phyloP scores from a whole-genome alignment of 2,888 invertebrate species.

The Zonitis immaculata region DNA sequence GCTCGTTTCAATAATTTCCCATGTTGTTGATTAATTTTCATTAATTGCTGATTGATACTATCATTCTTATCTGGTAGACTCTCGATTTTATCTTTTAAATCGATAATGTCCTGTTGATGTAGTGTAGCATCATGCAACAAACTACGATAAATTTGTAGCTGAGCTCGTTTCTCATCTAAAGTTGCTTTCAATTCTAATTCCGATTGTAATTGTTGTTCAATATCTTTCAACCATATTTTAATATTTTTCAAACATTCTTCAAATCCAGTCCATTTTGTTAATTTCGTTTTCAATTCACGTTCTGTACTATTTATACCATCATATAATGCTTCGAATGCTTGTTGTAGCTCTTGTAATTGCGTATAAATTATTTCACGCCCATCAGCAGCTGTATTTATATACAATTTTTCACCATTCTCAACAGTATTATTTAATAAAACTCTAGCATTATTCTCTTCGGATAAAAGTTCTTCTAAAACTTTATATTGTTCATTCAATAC shows the following conservation, averaged over 20 bases:
- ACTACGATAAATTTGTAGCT: slow-evolving; percentile 77
- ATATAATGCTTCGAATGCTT: slow-evolving; percentile 74
- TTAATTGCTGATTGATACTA: slow-evolving; percentile 67
- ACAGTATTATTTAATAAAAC: slow-evolving; percentile 76
- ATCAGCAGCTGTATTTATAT: slow-evolving; percentile 78
- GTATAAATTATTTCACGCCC: slow-evolving; percentile 80
- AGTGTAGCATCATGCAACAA: slow-evolving; percentile 77
- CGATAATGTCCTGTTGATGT: slow-evolving; percentile 80
- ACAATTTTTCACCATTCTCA: slow-evolving; percentile 84
- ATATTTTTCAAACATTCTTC: slow-evolving; percentile 79
- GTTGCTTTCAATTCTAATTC: slow-evolving; percentile 80
- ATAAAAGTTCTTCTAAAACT: slow-evolving; percentile 66
- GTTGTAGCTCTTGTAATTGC: slow-evolving; percentile 79
- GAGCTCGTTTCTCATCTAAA: slow-evolving; percentile 85
- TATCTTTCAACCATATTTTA: slow-evolving; percentile 71
- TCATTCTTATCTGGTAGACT: slow-evolving; percentile 75
- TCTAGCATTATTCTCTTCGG: slow-evolving; percentile 70
- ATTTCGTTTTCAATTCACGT: slow-evolving; percentile 75
- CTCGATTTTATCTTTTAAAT: slow-evolving; percentile 74
- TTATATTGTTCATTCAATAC: slow-evolving; percentile 66
- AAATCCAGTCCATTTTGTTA: slow-evolving; percentile 84
- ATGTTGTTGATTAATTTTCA: slow-evolving; percentile 67
- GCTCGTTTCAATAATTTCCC: slow-evolving; percentile 64
- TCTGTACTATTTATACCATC: slow-evolving; percentile 75
- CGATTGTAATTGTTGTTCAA: slow-evolving; percentile 69